phyloP scores from a whole-genome alignment of 2,113 vertebrate genomes.

The Tragelaphus buxtoni region DNA sequence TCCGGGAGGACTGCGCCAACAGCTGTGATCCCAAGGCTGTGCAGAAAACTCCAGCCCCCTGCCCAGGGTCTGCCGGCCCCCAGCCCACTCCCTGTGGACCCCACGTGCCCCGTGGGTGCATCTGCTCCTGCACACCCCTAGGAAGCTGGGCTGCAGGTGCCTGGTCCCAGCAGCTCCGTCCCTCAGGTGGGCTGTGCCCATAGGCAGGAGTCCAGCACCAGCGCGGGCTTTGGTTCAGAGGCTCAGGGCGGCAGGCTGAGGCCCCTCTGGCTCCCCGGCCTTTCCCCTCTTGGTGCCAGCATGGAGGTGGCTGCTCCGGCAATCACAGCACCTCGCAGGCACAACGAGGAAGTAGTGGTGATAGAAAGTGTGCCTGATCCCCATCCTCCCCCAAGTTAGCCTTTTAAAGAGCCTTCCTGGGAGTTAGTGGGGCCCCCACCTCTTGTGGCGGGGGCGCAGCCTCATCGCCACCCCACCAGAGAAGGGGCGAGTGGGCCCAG shows the following conservation, averaged over 20 bases:
- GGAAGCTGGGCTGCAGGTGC: neutral
- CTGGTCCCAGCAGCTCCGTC: neutral
- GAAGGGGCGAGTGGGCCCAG: neutral
- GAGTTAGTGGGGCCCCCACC: neutral
- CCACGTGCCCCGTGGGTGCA: fast-evolving
- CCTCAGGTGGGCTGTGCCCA: neutral
- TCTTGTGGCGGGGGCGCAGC: neutral
- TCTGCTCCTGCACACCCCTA: neutral
- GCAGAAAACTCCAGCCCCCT: fast-evolving
- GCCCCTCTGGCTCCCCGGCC: neutral
- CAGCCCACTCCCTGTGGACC: neutral
- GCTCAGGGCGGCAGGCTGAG: neutral
- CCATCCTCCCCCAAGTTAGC: fast-evolving
- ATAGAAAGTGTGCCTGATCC: neutral
- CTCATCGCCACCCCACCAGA: neutral
- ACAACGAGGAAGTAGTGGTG: too few species aligned
- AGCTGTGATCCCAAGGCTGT: neutral
- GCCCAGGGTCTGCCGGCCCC: neutral
- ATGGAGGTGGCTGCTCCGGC: neutral
- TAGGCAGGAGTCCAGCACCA: neutral
- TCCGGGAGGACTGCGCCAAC: fast-evolving
- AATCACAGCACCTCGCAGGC: neutral
- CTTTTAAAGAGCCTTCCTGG: neutral
- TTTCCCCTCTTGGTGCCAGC: too few species aligned
- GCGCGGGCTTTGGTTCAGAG: neutral